Base-by-base conservation (phyloP, 1,140 invertebrate genomes). In the Ceratosolen fusciceps region DNA sequence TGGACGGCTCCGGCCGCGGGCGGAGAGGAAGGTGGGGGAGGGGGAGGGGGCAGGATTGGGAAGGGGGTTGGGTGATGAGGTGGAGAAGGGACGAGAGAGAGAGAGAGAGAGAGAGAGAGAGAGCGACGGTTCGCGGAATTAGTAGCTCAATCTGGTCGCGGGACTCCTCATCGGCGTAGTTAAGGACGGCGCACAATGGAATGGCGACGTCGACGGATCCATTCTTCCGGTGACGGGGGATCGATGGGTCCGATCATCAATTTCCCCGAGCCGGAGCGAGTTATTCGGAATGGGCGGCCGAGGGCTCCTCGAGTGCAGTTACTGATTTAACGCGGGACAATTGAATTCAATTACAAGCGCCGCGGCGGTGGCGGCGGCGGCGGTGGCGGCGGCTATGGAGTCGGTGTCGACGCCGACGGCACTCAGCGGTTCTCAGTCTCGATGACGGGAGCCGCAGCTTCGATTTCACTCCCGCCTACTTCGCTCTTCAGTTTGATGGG, bases 291-390 rank as follows among this genome's bases (percentile, higher is more conserved):
- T 10, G 58, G 5, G 62, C 19, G 31, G 65, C n/a, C 1, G 29
- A 43, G 34, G 65, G 37, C 3, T 12, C 34, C 21, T 24, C 34
- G 85, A 85, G 84, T 84, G 88, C 86, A 88, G 88, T 88, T 87
- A 88, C 88, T 88, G 88, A 90, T 89, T 90, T 89, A 90, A 90
- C 88, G 88, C 86, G 87, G 88, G 87, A 90, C 88, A 90, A 90
- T 90, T 87, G 89, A 89, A 90, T 90, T 87, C 88, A 90, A 90
- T 90, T 90, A 90, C 89, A 88, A 88, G 80, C 60, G 85, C 87
- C 83, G 85, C 83, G 84, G 84, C 79, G n/a, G n/a, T n/a, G n/a
- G n/a, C n/a, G n/a, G n/a, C n/a, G n/a, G n/a, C n/a, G n/a, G n/a
- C n/a, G n/a, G n/a, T n/a, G n/a, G n/a, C n/a, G n/a, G n/a, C n/a